Base-by-base conservation (phyloP, 2,113 vertebrate genomes). In the Tachuris rubrigastra region DNA sequence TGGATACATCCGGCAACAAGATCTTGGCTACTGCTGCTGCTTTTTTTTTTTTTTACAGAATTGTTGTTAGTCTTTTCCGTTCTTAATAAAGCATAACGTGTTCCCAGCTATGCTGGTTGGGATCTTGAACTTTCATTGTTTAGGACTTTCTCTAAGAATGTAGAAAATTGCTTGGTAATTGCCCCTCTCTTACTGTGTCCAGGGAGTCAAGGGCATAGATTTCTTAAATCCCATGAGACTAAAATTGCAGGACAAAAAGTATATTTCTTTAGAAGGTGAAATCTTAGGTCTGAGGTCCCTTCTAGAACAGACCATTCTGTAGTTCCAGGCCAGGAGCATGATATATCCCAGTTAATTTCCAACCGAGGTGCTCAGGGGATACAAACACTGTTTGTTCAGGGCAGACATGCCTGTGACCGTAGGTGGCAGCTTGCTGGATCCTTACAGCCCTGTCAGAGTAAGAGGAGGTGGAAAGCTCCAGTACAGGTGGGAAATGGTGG, bases 91-190 rank as follows among this genome's bases (percentile, higher is more conserved):
- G 92, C 37, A 90, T 85, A 66, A 76, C 69, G 41, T 95, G 96
- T 93, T 94, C 94, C 63, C 59, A 69, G 82, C 41, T 82, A 73
- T 1, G 28, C 47, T 76, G 21, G 28, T 25, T 90, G 78, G 41
- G 85, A 83, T 95, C 91, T 88, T 76, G 79, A 92, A 53, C 78
- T 58, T 90, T 53, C 71, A 93, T 95, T 95, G 94, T 93, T 92
- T 73, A 80, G 75, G 31, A 39, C 46, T 80, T 90, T 79, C 49
- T 53, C 67, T 82, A 67, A 92, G 85, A 96, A 90, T 41, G 41
- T 39, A 49, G 67, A 83, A 83, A 93, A 92, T 93, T 89, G 59
- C 81, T 30, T 24, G 62, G 44, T 93, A 93, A 94, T 94, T 95
- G 62, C 37, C 22, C 23, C 28, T 83, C 49, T 90, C 41, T 60